Evolutionary conservation across 2,888 invertebrate species (phyloP).

Genomic region (Fabriciana adippe): DNA sequence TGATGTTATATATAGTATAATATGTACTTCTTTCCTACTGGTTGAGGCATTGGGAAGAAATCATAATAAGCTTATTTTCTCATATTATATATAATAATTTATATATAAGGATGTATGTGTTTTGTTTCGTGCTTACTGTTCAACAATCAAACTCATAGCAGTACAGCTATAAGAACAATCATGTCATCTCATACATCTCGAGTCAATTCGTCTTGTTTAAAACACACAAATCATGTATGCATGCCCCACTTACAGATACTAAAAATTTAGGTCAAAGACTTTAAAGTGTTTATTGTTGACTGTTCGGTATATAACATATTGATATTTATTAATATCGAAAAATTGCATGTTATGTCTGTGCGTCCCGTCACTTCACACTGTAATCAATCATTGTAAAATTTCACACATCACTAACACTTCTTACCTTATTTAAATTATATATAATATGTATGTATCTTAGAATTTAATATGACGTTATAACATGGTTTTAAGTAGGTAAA

Average conservation of each 20-base stretch:
- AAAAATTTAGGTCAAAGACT: constrained; percentile 66
- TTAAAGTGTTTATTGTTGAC: constrained; percentile 56
- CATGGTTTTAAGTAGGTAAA: not conserved
- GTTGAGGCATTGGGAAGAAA: too few relatives aligned
- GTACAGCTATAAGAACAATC: constrained; percentile 16
- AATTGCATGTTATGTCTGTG: not conserved
- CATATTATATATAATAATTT: too few relatives aligned
- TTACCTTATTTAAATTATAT: too few relatives aligned
- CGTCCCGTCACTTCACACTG: not conserved
- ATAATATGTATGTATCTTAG: not conserved
- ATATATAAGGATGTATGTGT: too few relatives aligned
- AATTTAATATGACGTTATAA: not conserved
- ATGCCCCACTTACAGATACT: constrained; percentile 53
- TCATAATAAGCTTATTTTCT: too few relatives aligned
- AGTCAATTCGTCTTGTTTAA: constrained; percentile 61
- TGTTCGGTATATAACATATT: constrained; percentile 40
- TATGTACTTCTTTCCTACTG: too few relatives aligned
- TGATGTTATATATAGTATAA: too few relatives aligned
- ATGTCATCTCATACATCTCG: constrained; percentile 29
- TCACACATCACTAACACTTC: too few relatives aligned
- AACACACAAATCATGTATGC: constrained; percentile 51
- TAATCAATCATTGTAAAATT: too few relatives aligned
- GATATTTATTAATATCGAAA: constrained; percentile 25
- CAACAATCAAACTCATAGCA: not conserved
- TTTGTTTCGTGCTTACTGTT: not conserved